These are phyloP conservation scores for Eunapius fragilis DNA, from an alignment of 37 sponge, comb jelly and placozoan genomes.

Conservation along the genomic window DNA sequence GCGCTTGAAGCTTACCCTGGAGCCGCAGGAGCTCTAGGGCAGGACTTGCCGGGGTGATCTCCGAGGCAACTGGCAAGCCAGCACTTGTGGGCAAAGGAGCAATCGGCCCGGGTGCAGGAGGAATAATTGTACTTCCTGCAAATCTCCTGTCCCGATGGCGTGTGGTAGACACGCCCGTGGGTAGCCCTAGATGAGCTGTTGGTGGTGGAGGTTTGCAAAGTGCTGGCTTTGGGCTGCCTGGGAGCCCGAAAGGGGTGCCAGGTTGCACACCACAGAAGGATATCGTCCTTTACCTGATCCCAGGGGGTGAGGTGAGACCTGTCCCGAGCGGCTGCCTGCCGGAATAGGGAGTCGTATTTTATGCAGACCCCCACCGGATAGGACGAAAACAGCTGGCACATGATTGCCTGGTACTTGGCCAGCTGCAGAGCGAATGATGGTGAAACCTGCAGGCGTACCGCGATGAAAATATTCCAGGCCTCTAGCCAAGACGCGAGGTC, in stretches of 20 bases:
- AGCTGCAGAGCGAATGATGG: conserved; percentile 18
- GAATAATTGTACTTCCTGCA: conserved; percentile 22
- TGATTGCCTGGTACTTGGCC: conserved; percentile 31
- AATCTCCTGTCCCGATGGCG: conserved; percentile 1
- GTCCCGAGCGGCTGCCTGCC: conserved; percentile 21
- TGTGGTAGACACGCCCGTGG: conserved; percentile 1
- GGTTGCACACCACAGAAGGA: conserved; percentile 5
- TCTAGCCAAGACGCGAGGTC: too few species aligned
- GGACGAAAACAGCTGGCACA: conserved; percentile 2
- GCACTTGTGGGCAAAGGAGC: conserved; percentile 34
- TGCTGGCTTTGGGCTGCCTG: background rate
- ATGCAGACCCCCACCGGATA: conserved; percentile 1
- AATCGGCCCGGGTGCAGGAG: conserved; percentile 24
- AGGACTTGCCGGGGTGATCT: conserved; percentile 17
- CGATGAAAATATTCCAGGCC: too few species aligned
- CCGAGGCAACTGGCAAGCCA: conserved; percentile 29
- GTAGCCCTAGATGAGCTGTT: background rate
- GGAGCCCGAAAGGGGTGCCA: conserved; percentile 14
- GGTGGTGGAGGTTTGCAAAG: too few species aligned
- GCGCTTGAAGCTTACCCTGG: conserved; percentile 15
- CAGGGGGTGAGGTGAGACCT: background rate
- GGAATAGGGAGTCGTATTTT: conserved; percentile 12
- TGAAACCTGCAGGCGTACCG: too few species aligned
- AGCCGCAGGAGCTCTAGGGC: conserved; percentile 18
- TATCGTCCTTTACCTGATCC: conserved; percentile 25